Evolutionary conservation across 2,797 vertebrate genomes (phyloP).

Genomic region (Sebastiscus albofasciatus): DNA sequence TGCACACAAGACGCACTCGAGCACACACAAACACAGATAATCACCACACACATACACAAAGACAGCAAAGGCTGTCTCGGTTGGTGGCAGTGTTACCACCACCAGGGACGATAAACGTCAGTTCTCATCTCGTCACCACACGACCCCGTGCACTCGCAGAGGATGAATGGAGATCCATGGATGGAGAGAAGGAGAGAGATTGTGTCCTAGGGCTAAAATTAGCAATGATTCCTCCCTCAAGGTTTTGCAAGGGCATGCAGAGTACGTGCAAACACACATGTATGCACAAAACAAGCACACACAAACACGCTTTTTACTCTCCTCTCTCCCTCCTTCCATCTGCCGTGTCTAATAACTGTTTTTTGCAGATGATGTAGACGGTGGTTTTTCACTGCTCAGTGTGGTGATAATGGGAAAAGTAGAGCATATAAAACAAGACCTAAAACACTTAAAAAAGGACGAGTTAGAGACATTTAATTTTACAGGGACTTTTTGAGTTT

Average conservation of each 20-base stretch:
- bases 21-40: conserved; percentile 11
- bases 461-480: not conserved
- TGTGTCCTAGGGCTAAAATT: conserved; percentile 80
- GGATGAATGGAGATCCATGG: conserved; percentile 72
- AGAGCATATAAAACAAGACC: not conserved
- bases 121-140: conserved; percentile 75
- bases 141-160: conserved; percentile 61
- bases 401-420: conserved; percentile 13
- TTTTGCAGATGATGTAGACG: conserved; percentile 6
- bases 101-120: conserved; percentile 75
- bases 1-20: not conserved
- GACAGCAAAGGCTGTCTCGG: conserved; percentile 57
- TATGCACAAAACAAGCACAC: conserved; percentile 25
- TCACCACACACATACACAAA: conserved; percentile 21
- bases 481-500: not conserved
- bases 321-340: conserved; percentile 4
- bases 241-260: conserved; percentile 76
- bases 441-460: not conserved
- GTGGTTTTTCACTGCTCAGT: not conserved
- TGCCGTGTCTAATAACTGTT: conserved; percentile 10
- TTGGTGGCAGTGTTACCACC: conserved; percentile 71
- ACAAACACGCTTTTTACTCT: not conserved
- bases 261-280: conserved; percentile 39
- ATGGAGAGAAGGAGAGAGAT: conserved; percentile 46
- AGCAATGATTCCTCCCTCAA: conserved; percentile 74